A percentile compares a stretch with the other conserved stretches of the same genome.
phyloP scores from a whole-genome alignment of 2,888 invertebrate species.

The Octodonta nipae region DNA sequence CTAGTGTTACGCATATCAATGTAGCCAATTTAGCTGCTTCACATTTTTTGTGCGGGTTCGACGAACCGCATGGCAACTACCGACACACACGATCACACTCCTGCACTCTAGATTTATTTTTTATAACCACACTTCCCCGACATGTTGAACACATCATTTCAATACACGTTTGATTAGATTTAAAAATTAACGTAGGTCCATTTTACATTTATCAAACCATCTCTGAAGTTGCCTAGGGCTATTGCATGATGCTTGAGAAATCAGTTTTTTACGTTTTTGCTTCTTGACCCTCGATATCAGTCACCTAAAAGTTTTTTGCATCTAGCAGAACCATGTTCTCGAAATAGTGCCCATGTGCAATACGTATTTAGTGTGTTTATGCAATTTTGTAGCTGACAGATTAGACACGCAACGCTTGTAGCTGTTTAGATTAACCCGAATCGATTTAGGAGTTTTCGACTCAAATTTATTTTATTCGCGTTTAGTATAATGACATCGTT shows the following conservation, averaged over 20 bases:
- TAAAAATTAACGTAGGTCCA: constrained; percentile 28
- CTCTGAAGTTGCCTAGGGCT: constrained; percentile 44
- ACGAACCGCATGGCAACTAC: constrained; percentile 32
- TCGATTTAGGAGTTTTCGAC: no score
- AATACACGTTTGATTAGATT: constrained; percentile 12
- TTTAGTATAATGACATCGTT: no score
- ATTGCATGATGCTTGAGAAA: constrained; percentile 27
- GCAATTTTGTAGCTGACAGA: no score
- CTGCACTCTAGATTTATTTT: constrained; percentile 19
- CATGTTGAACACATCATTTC: constrained; percentile 21
- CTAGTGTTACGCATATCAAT: constrained; percentile 17
- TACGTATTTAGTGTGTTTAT: no score
- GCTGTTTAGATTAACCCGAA: no score
- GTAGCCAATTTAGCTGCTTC: constrained; percentile 20
- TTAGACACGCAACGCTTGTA: no score
- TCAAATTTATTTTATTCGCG: no score
- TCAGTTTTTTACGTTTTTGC: constrained; percentile 13
- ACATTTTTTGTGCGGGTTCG: constrained; percentile 19
- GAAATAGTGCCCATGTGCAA: no score
- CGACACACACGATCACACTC: constrained; percentile 14
- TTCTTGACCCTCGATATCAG: constrained; percentile 7
- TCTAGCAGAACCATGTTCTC: no score
- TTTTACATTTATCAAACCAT: constrained; percentile 36
- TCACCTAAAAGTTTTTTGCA: no score
- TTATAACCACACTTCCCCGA: constrained; percentile 16